These are phyloP conservation scores for Corydoras maculifer DNA, from an alignment of 2,113 vertebrate genomes.

Conservation along the genomic window DNA sequence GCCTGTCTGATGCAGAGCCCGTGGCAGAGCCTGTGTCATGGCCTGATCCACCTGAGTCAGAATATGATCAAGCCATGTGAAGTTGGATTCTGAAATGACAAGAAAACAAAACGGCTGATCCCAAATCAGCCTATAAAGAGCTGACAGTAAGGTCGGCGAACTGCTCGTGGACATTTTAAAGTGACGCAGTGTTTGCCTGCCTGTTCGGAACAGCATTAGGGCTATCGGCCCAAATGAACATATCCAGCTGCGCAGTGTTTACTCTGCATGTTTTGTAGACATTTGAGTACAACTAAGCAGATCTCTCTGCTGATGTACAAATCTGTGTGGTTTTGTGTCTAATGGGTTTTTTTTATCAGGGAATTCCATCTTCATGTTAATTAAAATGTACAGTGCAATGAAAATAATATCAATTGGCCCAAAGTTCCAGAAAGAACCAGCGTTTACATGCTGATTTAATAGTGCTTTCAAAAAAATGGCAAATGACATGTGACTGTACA, in stretches of 20 bases:
- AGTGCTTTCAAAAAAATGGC: no score
- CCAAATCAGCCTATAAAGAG: not conserved
- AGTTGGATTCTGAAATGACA: not conserved
- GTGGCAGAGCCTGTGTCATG: conserved; percentile 28
- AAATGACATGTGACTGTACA: not conserved
- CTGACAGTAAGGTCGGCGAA: not conserved
- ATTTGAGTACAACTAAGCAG: not conserved
- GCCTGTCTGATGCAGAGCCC: conserved; percentile 50
- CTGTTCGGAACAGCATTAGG: not conserved
- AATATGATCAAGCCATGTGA: conserved; percentile 49
- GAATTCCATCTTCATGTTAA: not conserved
- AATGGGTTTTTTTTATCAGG: not conserved
- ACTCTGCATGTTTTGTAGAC: not conserved
- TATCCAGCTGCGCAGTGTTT: not conserved
- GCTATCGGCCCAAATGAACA: not conserved
- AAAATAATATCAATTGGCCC: no score
- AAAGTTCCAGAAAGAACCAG: no score
- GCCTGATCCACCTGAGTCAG: not conserved
- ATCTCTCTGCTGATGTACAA: not conserved
- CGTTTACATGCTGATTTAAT: no score
- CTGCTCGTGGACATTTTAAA: not conserved
- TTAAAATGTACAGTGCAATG: no score
- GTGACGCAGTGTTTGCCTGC: not conserved
- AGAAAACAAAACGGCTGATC: not conserved
- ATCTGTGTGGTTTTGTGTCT: not conserved